These are phyloP conservation scores for Vannuccia rotundouncinata DNA, from an alignment of 2,888 invertebrate species.

Conservation along the genomic window DNA sequence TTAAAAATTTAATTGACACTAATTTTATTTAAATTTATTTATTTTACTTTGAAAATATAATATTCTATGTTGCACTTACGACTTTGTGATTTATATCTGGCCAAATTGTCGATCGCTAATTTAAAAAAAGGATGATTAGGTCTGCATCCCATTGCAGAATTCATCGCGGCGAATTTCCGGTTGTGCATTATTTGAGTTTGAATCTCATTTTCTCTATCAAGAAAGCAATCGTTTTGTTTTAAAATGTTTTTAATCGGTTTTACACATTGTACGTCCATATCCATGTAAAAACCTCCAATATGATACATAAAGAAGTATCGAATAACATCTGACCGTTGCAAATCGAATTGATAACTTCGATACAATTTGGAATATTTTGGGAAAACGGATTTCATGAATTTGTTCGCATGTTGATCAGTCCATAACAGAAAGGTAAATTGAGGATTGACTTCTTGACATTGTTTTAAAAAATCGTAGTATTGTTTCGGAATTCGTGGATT, in stretches of 20 bases:
- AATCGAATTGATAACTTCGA: background rate
- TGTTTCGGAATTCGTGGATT: background rate
- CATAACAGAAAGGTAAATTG: background rate
- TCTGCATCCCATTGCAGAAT: constrained; percentile 11
- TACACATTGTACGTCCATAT: constrained; percentile 22
- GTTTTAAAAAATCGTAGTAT: background rate
- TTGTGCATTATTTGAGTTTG: background rate
- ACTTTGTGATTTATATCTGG: background rate
- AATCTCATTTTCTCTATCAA: constrained; percentile 16
- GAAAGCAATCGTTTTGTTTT: background rate
- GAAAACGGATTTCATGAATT: background rate
- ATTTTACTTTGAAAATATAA: too few relatives aligned
- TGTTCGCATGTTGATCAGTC: background rate
- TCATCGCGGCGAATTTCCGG: background rate
- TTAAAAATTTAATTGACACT: too few relatives aligned
- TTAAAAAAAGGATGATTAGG: constrained; percentile 24
- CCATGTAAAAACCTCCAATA: constrained; percentile 22
- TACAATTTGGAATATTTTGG: background rate
- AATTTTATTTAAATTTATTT: too few relatives aligned
- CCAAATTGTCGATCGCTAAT: background rate
- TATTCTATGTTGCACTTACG: too few relatives aligned
- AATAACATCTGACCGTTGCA: constrained; percentile 1
- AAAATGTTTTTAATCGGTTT: background rate
- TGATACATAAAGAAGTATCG: constrained; percentile 19
- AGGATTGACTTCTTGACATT: background rate